A percentile compares a stretch with the other conserved stretches of the same genome.
These are phyloP conservation scores for Arvicanthis niloticus DNA, from an alignment of 2,113 vertebrate species.

Conservation along the genomic window DNA sequence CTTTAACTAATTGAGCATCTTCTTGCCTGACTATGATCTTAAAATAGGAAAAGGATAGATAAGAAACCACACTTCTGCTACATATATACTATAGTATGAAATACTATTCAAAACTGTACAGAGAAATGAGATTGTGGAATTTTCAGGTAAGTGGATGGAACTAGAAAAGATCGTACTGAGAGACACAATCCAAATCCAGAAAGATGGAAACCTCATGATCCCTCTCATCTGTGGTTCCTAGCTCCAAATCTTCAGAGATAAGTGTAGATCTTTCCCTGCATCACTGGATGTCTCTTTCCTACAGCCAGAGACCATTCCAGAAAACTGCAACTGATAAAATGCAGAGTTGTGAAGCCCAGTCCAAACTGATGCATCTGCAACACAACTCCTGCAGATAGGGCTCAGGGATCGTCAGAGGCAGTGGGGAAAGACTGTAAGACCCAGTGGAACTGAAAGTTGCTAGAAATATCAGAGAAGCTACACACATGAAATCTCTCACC, in stretches of 20 bases:
- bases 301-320: neutral
- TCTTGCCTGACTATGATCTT: neutral
- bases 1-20: too few relatives aligned
- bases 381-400: neutral
- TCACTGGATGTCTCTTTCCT: neutral
- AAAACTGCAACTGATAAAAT: neutral
- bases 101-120: neutral
- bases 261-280: too few relatives aligned
- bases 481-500: neutral
- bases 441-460: neutral
- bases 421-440: neutral
- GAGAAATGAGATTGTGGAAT: neutral
- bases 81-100: neutral
- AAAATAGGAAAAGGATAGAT: neutral
- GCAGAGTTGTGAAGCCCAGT: too few relatives aligned
- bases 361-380: neutral
- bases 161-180: neutral
- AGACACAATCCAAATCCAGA: too few relatives aligned
- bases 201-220: neutral
- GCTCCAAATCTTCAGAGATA: neutral
- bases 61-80: neutral
- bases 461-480: neutral
- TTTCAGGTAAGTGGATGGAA: neutral
- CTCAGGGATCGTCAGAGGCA: neutral
- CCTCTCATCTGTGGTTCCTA: neutral